Evolutionary conservation across 30 jellyfish, hydroid and myxozoan species (phyloP), one percentile per base, ranked within the genome.

Genomic region (Rhopilema esculentum): DNA sequence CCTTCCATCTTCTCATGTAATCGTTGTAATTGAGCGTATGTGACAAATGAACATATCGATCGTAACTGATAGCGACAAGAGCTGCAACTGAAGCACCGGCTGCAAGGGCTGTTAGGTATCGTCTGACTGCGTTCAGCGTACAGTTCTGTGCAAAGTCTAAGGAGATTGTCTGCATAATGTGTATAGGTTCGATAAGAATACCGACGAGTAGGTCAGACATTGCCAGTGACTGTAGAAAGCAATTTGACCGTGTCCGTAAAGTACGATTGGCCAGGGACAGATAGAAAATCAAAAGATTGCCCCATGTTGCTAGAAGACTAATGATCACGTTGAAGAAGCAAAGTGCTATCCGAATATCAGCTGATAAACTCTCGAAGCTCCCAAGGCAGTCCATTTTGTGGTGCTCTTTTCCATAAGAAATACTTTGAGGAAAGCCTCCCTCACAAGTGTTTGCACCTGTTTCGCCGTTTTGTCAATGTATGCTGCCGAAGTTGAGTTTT

Each of bases 41-140:
- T 16, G 92, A 69, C 68, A 83, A 49, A 66, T 68, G 92, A 0
- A 83, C 29, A 12, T 22, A 69, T 19, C 92, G 85, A 29, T 83
- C 92, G 52, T 83, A 83, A 48, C 92, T 83, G 1, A 83, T 70
- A 57, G 53, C 49, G 20, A 85, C 92, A 18, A 83, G 24, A 0
- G 85, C 72, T 0, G 85, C 71, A 69, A 70, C 50, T 9, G 92
- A 83, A 8, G 92, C 92, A 8, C 92, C 92, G 8, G 85, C 57
- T 27, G 69, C 69, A n/a, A 70, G 25, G 30, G 85, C 85, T 8
- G 84, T 69, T 19, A 83, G 69, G 27, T 48, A 83, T n/a, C 84
- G 23, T 28, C 85, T 70, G 0, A 69, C 68, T 1, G 70, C 61
- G 57, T 51, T 69, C 61, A 69, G 4, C 27, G 25, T 22, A 48